Base-by-base conservation (phyloP, 2,888 invertebrate species). In the Eudasyphora cyanicolor region DNA sequence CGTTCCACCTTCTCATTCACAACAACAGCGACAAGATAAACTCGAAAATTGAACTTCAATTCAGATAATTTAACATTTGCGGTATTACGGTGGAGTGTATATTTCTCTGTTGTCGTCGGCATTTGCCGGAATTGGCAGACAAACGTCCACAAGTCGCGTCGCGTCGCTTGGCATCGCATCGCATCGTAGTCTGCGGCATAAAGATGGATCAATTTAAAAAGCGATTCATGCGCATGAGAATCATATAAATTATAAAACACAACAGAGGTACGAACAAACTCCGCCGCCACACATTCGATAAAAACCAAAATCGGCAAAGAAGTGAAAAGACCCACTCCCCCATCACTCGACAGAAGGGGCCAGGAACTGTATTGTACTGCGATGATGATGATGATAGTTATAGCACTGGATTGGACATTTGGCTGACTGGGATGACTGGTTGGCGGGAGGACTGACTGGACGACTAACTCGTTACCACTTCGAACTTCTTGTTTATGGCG, bases 221-320 rank as follows among this genome's bases (percentile, higher is more conserved):
- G 76, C 82, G 79, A 83, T 83, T 83, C 82, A 79, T 79, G 82
- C 76, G 79, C 82, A 79, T 79, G 69, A 76, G 74, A 83, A 83
- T 83, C 76, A 83, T 83, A 83, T 83, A 83, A 83, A 83, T 83
- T 79, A 83, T 83, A 64, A n/a, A 76, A 83, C 57, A n/a, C n/a
- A n/a, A n/a, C n/a, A n/a, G 27, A 57, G 57, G 57, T 24, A 24
- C 57, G 27, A 69, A n/a, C n/a, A n/a, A n/a, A n/a, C n/a, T n/a
- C n/a, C n/a, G n/a, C n/a, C n/a, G n/a, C n/a, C 29, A 76, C 73
- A 79, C n/a, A 45, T 1, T 45, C 45, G n/a, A 45, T 76, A 57
- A 57, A 24, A 27, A 45, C 27, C 57, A 57, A 57, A 57, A 45
- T 45, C n/a, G 45, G 14, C 5, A 45, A 45, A 5, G n/a, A 45